Conservation (phyloP, 1,140 invertebrate species). For the Steinernema feltiae region DNA sequence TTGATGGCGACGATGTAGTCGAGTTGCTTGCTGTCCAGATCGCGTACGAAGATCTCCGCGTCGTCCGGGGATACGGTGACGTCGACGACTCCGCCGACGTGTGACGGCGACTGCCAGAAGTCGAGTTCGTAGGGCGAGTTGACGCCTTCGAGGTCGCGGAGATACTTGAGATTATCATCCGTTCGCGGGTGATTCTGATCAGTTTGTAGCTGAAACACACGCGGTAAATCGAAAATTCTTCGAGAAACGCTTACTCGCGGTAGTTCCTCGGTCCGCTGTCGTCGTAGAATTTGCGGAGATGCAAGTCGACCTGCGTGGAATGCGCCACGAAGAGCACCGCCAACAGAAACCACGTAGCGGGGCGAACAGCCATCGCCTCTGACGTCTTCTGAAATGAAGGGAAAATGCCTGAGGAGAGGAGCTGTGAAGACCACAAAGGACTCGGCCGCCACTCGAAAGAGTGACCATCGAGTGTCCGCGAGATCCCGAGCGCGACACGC, state of each 20-base stretch:
- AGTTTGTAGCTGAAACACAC: conserved; percentile 48
- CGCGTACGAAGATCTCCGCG: conserved; percentile 43
- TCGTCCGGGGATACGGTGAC: conserved; percentile 46
- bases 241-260: neutral
- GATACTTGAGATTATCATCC: conserved; percentile 40
- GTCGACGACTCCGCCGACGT: conserved; percentile 44
- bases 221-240: neutral
- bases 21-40: conserved; percentile 43
- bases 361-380: neutral
- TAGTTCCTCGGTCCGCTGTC: conserved; percentile 18
- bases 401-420: neutral
- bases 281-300: conserved; percentile 9
- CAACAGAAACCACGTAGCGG: neutral
- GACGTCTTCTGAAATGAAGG: neutral
- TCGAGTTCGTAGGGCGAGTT: conserved; percentile 44
- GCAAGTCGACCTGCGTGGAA: neutral
- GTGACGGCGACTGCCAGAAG: conserved; percentile 52
- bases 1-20: conserved; percentile 55
- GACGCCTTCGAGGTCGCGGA: conserved; percentile 38
- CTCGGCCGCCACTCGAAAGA: neutral
- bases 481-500: no score
- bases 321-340: neutral
- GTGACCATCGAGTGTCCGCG: conserved; percentile 1
- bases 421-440: neutral
- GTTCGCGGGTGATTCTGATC: conserved; percentile 50